phyloP scores from a whole-genome alignment of 2,888 invertebrate species.

The Dicyrtoma fusca region DNA sequence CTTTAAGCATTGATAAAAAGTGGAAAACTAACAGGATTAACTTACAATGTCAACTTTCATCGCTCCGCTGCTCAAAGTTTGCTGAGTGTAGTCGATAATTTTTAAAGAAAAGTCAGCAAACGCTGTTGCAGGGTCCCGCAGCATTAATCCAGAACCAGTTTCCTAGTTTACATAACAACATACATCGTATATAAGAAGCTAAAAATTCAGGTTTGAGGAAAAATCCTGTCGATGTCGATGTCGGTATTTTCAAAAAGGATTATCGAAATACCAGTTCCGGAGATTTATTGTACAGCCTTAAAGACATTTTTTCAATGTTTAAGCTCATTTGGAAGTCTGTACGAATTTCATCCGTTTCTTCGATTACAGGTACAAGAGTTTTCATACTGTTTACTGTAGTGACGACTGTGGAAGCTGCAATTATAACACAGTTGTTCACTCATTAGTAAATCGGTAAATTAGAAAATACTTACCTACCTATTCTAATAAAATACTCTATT shows the following conservation, averaged over 20 bases:
- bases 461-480: no score
- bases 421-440: no score
- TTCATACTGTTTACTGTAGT: slow-evolving; percentile 1
- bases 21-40: neutral
- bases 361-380: slow-evolving; percentile 1
- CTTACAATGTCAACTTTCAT: slow-evolving; percentile 43
- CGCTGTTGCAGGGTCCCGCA: slow-evolving; percentile 43
- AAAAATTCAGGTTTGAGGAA: no score
- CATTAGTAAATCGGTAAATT: no score
- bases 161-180: slow-evolving; percentile 7
- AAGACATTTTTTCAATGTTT: slow-evolving; percentile 43
- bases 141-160: slow-evolving; percentile 15
- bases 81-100: slow-evolving; percentile 40
- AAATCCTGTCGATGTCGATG: no score
- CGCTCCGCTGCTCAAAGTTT: slow-evolving; percentile 45
- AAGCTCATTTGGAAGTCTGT: slow-evolving; percentile 36
- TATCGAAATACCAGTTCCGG: slow-evolving; percentile 39
- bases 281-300: slow-evolving; percentile 51
- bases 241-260: no score
- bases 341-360: neutral
- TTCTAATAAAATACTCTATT: no score
- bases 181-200: no score
- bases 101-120: slow-evolving; percentile 53
- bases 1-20: no score
- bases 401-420: neutral